Percentiles rank a stretch among this genome's conserved stretches.
phyloP scores from a whole-genome alignment of 1,140 invertebrate genomes.

The Aphis gossypii region DNA sequence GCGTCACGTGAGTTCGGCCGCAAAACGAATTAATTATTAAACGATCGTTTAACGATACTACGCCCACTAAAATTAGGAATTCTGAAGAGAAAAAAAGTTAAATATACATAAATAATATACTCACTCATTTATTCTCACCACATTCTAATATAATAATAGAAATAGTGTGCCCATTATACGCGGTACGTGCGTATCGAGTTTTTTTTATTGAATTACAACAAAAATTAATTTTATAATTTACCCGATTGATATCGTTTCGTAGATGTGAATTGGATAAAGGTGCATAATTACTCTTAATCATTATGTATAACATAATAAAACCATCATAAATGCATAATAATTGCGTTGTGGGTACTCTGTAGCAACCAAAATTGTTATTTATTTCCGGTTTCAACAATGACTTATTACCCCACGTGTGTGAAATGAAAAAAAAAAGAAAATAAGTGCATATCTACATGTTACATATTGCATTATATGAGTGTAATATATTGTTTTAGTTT shows the following conservation, averaged over 20 bases:
- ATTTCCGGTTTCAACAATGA: background rate
- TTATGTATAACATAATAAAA: background rate
- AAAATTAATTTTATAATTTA: background rate
- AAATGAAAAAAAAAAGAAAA: background rate
- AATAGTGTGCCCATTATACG: background rate
- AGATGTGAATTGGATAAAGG: background rate
- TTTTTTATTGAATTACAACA: background rate
- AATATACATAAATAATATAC: background rate
- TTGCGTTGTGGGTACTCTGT: background rate
- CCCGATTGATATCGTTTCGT: background rate
- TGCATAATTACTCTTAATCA: background rate
- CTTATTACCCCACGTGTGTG: background rate
- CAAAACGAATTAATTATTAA: slow-evolving; percentile 22
- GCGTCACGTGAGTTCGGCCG: background rate
- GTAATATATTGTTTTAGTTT: background rate
- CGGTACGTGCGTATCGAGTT: background rate
- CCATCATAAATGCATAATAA: background rate
- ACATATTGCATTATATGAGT: background rate
- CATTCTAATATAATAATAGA: background rate
- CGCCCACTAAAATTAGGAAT: background rate
- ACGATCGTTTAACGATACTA: background rate
- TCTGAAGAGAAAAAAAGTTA: background rate
- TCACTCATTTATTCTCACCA: background rate
- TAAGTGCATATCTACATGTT: background rate
- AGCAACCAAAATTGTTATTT: background rate